Evolutionary conservation across 2,888 invertebrate genomes (phyloP).

Genomic region (Orthosia cruda): DNA sequence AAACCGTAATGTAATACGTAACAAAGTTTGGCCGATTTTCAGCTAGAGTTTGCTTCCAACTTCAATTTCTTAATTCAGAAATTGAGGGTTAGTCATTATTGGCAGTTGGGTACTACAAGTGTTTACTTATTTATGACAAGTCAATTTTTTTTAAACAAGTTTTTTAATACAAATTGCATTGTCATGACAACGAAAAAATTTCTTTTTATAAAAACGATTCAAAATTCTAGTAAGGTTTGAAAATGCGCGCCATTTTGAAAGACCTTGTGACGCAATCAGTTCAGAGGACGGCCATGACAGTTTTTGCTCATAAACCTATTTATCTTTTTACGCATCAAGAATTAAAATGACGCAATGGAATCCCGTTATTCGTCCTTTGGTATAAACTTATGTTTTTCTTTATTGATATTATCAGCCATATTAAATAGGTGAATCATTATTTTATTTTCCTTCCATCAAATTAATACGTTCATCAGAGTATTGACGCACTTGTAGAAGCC

Average conservation of each 20-base stretch:
- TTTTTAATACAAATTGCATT: too few species aligned
- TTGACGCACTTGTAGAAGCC: conserved; percentile 1
- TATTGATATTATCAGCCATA: neutral
- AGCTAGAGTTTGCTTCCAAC: too few species aligned
- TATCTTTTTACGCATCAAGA: neutral
- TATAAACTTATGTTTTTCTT: neutral
- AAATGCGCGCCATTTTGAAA: conserved; percentile 4
- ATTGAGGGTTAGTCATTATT: too few species aligned
- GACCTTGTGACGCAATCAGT: neutral
- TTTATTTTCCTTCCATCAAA: conserved; percentile 23
- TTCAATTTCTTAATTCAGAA: too few species aligned
- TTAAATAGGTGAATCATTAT: conserved; percentile 16
- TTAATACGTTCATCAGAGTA: neutral
- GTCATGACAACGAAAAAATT: too few species aligned
- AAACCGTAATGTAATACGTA: too few species aligned
- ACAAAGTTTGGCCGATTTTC: too few species aligned
- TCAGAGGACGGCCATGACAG: neutral
- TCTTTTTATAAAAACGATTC: too few species aligned
- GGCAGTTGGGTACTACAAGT: too few species aligned
- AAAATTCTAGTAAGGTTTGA: neutral
- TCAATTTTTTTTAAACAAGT: accelerated
- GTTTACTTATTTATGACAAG: too few species aligned
- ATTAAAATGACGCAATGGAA: conserved; percentile 20
- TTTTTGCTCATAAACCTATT: neutral
- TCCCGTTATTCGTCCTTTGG: conserved; percentile 43